Evolutionary conservation across 2,797 vertebrate genomes (phyloP), one percentile per base, ranked within the genome.

Genomic region (Sarcoramphus papa): DNA sequence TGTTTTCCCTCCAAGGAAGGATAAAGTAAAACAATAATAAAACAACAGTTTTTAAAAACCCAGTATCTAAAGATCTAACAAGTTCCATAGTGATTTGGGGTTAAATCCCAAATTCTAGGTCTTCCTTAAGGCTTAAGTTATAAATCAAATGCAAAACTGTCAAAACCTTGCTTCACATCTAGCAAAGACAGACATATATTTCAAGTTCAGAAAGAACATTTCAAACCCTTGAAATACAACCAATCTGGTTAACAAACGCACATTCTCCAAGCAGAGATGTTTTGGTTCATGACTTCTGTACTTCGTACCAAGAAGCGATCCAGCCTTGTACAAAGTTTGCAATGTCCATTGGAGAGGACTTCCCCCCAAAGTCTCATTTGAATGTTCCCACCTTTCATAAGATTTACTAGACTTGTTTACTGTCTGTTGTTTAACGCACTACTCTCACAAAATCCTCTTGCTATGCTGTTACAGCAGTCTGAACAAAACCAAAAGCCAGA

Each of bases 181-280:
- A 77, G 87, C 70, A 95, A 94, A 91, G 51, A 50, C 57, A 88
- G 75, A 50, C 56, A 77, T 22, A 51, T 59, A 89, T 79, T 96
- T 95, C 67, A 86, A 91, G 86, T 37, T 68, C 45, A 86, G 37
- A 64, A 91, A 91, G 64, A 85, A 89, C 74, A 89, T 76, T 96
- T 92, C 77, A 91, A 74, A 48, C 28, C 56, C 68, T 40, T 87
- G 81, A 94, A 93, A 91, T 56, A 76, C 47, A 85, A 92, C 33
- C 48, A 77, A 18, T 56, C 48, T 88, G 51, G 50, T 73, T 87
- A 85, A 79, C 59, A 95, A 92, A 67, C 2, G 4, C 28, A 40
- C 51, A 19, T 56, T 92, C 81, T 60, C 78, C 6, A 41, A 68
- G 78, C 79, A 90, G 85, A 75, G 68, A 77, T n/a, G 51, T 88